These are phyloP conservation scores for Scomberomorus guttatus DNA, from an alignment of 2,797 vertebrate species.

Conservation along the genomic window DNA sequence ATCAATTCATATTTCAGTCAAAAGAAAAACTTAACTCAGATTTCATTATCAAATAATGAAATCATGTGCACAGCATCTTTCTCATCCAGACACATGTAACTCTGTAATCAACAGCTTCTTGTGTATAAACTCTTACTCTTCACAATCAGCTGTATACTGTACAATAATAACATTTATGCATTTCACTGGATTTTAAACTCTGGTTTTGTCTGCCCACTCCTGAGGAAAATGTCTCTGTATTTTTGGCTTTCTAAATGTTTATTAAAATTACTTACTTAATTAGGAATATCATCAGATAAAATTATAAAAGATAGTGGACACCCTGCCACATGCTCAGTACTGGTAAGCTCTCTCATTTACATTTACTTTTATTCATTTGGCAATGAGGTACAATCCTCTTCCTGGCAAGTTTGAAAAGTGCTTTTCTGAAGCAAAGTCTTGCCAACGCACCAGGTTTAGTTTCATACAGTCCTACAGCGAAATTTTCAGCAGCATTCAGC, in stretches of 20 bases:
- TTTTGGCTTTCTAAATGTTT: background rate
- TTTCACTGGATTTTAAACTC: background rate
- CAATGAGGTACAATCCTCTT: background rate
- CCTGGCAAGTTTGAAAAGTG: background rate
- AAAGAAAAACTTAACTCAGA: background rate
- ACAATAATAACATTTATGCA: too few species aligned
- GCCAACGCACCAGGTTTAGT: background rate
- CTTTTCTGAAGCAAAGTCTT: background rate
- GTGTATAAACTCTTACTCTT: background rate
- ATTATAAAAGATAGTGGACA: background rate
- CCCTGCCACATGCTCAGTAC: background rate
- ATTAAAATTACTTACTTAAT: background rate
- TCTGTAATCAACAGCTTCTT: background rate
- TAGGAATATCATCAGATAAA: background rate
- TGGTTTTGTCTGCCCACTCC: background rate
- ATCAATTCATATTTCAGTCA: background rate
- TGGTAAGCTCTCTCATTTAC: background rate
- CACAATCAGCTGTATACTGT: too few species aligned
- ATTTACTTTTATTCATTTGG: slow-evolving; percentile 2
- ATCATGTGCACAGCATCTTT: background rate
- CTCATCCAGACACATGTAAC: background rate
- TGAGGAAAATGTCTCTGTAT: background rate
- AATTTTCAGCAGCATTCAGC: too few species aligned
- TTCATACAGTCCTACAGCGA: background rate
- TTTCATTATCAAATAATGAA: background rate